Evolutionary conservation across 2,888 invertebrate species (phyloP).

Genomic region (Ectemnius lituratus): DNA sequence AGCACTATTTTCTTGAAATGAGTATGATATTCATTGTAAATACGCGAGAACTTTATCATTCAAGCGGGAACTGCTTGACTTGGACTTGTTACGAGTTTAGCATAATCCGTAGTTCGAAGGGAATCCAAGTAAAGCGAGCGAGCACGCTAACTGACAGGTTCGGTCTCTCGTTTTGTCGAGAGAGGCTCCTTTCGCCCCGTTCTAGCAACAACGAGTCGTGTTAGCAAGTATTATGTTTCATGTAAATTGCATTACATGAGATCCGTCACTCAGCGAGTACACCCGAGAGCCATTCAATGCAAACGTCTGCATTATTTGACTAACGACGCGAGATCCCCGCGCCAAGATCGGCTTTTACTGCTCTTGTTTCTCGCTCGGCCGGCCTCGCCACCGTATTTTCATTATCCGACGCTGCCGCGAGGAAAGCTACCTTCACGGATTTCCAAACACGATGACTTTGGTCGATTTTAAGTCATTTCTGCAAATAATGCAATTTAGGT

Average conservation of each 20-base stretch:
- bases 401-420: neutral
- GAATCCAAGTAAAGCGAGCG: neutral
- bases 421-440: too few species aligned
- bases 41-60: too few species aligned
- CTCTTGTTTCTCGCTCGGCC: conserved; percentile 20
- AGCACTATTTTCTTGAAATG: too few species aligned
- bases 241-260: conserved; percentile 53
- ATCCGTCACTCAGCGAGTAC: conserved; percentile 44
- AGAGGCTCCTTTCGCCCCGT: conserved; percentile 24
- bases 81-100: too few species aligned
- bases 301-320: conserved; percentile 53
- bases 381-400: conserved; percentile 20
- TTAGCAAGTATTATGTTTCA: conserved; percentile 48
- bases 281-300: conserved; percentile 45
- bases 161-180: neutral
- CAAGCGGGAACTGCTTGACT: too few species aligned
- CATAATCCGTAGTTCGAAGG: too few species aligned
- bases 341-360: neutral
- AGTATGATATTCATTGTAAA: too few species aligned
- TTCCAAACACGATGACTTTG: too few species aligned
- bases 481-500: too few species aligned
- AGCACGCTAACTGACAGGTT: conserved; percentile 21
- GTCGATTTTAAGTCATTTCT: too few species aligned
- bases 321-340: conserved; percentile 16
- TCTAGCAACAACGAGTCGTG: conserved; percentile 18